These are phyloP conservation scores for Pterois miles DNA, from an alignment of 2,797 vertebrate genomes.

Conservation along the genomic window DNA sequence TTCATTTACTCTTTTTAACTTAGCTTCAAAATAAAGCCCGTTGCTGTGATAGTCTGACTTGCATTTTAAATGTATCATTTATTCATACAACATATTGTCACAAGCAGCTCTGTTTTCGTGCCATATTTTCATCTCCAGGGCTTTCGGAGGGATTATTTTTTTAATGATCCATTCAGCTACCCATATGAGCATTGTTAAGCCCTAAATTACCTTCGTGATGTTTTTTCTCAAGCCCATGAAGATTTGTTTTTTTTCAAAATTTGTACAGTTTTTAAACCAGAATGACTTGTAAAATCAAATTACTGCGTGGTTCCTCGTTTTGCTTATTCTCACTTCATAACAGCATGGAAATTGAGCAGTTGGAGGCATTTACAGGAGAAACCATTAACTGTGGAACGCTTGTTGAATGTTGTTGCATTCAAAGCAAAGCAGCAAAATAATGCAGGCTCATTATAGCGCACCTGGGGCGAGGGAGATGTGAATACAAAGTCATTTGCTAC, in stretches of 20 bases:
- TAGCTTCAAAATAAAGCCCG: neutral
- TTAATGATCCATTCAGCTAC: conserved; percentile 8
- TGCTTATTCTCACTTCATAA: conserved; percentile 25
- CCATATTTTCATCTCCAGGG: neutral
- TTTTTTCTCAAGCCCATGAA: neutral
- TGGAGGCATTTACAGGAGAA: conserved; percentile 26
- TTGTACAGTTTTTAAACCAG: neutral
- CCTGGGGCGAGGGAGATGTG: conserved; percentile 51
- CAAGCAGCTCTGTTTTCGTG: neutral
- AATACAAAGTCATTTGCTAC: conserved; percentile 17
- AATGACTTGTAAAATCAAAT: conserved; percentile 23
- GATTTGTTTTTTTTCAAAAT: neutral
- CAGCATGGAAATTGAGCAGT: conserved; percentile 5
- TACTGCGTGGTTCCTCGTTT: neutral
- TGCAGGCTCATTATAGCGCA: conserved; percentile 56
- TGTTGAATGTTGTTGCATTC: conserved; percentile 19
- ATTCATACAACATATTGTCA: conserved; percentile 5
- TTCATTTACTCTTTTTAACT: conserved; percentile 28
- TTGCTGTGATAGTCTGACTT: neutral
- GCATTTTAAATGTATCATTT: conserved; percentile 17
- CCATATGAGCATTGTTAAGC: conserved; percentile 4
- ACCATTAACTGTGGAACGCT: conserved; percentile 12
- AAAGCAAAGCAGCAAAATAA: conserved; percentile 52
- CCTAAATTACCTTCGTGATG: conserved; percentile 14
- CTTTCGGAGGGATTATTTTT: conserved; percentile 17